Conservation (phyloP, 2,113 vertebrate species). For the Calyptommatus sinebrachiatus region DNA sequence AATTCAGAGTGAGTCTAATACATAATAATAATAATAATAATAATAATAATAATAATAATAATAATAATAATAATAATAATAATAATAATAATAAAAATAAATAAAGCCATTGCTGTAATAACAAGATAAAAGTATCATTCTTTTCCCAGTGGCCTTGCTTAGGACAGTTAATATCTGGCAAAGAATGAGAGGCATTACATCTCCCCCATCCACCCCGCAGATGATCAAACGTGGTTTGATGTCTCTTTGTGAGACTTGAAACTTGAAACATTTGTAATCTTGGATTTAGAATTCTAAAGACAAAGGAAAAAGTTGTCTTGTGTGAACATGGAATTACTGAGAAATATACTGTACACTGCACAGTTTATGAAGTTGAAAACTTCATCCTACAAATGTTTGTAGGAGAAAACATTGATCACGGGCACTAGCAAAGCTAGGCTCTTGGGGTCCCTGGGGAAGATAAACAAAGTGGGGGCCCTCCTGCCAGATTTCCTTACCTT, state of each 20-base stretch:
- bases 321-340: not conserved
- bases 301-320: not conserved
- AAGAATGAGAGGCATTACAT: conserved; percentile 47
- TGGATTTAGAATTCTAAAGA: not conserved
- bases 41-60: not conserved
- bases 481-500: no score
- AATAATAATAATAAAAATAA: not conserved
- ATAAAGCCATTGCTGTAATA: not conserved
- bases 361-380: not conserved
- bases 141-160: conserved; percentile 17
- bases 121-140: conserved; percentile 42
- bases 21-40: not conserved
- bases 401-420: not conserved
- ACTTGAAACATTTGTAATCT: not conserved
- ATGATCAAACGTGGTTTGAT: conserved; percentile 56
- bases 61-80: not conserved
- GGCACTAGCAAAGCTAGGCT: no score
- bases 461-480: no score
- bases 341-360: not conserved
- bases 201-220: conserved; percentile 48
- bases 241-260: conserved; percentile 12
- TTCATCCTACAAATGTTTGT: not conserved
- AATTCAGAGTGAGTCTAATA: conserved; percentile 7
- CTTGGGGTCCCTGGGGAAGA: no score
- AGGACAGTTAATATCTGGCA: conserved; percentile 49